Evolutionary conservation across 92 coral and sea anemone genomes (phyloP), one percentile per base, ranked within the genome.

Genomic region (Pocillopora grandis): DNA sequence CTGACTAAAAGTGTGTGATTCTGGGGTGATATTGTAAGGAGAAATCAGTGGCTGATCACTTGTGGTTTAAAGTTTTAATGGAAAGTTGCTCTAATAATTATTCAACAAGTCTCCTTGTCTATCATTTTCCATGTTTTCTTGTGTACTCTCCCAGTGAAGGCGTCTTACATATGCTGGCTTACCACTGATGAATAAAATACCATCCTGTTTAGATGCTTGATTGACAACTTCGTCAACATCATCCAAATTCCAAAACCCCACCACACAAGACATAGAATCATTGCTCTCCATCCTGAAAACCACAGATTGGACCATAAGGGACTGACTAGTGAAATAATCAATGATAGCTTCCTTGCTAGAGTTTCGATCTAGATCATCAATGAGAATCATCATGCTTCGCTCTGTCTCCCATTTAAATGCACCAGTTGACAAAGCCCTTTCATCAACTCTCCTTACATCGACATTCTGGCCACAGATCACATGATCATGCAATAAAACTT

Each of bases 241-340:
- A n/a, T 74, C 64, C 18, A 74, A 58, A 35, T 74, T 74, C 78
- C 78, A 74, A 56, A 74, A 74, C n/a, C 78, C 78, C 7, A 74
- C 78, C 52, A 74, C 63, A 74, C 36, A 52, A 19, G 78, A 70
- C 75, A 15, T 70, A 21, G 75, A 35, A 20, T 33, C 56, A 12
- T 35, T 20, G 1, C 33, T 52, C 61, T 52, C 78, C 61, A 74
- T 19, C 56, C 7, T 74, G 10, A 74, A n/a, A 16, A n/a, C 78
- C 9, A 74, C 19, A n/a, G 78, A 74, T 16, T 74, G 78, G 18
- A 52, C 78, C 18, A 57, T n/a, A 12, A 74, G 11, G 7, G 61
- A 58, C 63, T 15, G 75, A 15, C 56, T 5, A 4, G 57, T 12
- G 42, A 70, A 70, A 70, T 70, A 70, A 70, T 74, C 63, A 35